Percentiles rank a stretch among this genome's conserved stretches.
Evolutionary conservation across 2,113 vertebrate genomes (phyloP).

Genomic region (Struthio camelus): DNA sequence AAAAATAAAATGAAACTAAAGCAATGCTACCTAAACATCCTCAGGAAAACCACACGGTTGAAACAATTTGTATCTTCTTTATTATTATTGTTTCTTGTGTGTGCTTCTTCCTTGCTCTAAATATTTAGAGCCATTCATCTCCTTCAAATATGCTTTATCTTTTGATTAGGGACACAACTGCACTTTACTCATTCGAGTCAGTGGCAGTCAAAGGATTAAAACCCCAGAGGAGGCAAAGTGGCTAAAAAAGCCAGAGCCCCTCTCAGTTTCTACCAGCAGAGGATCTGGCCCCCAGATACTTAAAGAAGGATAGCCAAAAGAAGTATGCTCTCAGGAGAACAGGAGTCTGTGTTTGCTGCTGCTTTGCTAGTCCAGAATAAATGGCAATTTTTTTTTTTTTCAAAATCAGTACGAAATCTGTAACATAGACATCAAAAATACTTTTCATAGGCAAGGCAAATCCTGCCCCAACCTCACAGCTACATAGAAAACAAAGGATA

Average conservation of each 20-base stretch:
- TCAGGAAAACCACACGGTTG: conserved; percentile 16
- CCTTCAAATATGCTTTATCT: background rate
- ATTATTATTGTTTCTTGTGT: background rate
- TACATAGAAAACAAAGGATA: background rate
- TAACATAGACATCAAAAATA: background rate
- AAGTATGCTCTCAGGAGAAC: background rate
- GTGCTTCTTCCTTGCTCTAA: conserved; percentile 2
- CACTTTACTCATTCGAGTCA: background rate
- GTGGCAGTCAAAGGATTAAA: background rate
- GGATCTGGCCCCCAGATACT: background rate
- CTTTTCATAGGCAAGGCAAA: background rate
- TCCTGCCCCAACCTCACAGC: background rate
- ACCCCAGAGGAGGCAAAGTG: background rate
- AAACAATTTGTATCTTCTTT: background rate
- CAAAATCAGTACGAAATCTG: background rate
- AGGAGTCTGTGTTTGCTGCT: background rate
- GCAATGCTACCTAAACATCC: conserved; percentile 15
- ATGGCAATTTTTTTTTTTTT: background rate
- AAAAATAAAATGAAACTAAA: conserved; percentile 43
- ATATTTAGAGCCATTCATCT: background rate
- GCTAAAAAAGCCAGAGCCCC: background rate
- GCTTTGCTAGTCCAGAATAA: background rate
- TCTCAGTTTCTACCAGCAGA: conserved; percentile 24
- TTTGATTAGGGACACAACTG: background rate
- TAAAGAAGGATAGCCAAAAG: background rate